phyloP scores from a whole-genome alignment of 2,797 vertebrate species.

The Alexandromys oeconomus region DNA sequence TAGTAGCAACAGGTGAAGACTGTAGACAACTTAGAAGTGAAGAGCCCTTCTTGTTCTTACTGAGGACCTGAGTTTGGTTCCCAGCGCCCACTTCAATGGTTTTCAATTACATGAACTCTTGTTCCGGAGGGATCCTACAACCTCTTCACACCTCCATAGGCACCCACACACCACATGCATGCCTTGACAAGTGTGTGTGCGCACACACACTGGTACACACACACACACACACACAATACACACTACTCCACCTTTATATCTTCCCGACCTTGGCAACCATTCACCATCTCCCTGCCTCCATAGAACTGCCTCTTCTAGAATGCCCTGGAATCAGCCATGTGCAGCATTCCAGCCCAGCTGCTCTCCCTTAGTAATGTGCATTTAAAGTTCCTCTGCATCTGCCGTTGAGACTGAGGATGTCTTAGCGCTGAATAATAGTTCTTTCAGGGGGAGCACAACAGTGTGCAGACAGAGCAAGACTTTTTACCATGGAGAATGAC shows the following conservation, averaged over 20 bases:
- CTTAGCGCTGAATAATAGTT: background rate
- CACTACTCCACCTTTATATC: background rate
- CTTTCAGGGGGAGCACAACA: no score
- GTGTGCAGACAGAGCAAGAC: background rate
- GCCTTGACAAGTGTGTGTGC: background rate
- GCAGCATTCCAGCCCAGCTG: background rate
- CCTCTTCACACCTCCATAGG: background rate
- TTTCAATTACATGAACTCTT: no score
- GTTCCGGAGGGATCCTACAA: background rate
- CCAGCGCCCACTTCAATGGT: background rate
- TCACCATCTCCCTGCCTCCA: background rate
- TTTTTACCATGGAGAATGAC: background rate
- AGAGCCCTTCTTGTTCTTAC: background rate
- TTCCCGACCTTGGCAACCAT: background rate
- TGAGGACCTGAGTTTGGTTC: background rate
- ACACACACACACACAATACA: background rate
- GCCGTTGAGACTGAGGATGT: background rate
- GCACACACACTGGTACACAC: background rate
- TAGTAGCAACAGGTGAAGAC: background rate
- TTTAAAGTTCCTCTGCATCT: background rate
- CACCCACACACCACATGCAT: background rate
- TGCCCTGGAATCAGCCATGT: background rate
- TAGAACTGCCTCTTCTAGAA: slow-evolving; percentile 3
- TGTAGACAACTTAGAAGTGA: background rate
- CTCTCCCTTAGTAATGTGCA: background rate